Conservation (phyloP, 2,113 vertebrate species). For the Pungitius pungitius region DNA sequence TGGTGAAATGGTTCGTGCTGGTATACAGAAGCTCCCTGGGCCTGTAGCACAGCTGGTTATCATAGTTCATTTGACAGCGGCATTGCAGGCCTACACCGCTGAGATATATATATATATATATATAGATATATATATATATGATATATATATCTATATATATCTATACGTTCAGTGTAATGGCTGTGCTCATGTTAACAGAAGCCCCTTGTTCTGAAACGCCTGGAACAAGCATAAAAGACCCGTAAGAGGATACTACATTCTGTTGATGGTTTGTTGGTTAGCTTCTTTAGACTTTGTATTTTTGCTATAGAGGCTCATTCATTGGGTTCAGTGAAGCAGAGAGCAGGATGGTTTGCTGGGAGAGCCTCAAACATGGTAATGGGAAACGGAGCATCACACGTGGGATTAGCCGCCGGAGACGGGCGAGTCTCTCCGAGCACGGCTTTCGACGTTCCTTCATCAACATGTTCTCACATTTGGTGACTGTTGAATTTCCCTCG, state of each 20-base stretch:
- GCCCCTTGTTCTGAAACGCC: slow-evolving; percentile 12
- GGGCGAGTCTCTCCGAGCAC: background rate
- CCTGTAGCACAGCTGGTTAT: slow-evolving; percentile 42
- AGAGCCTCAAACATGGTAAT: slow-evolving; percentile 36
- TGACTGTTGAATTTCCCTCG: background rate
- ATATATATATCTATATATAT: no score
- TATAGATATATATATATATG: no score
- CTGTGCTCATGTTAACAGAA: slow-evolving; percentile 5
- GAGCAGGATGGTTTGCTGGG: slow-evolving; percentile 40
- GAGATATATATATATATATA: no score
- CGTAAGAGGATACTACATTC: slow-evolving; percentile 9
- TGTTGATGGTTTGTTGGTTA: slow-evolving; percentile 29
- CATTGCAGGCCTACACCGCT: background rate
- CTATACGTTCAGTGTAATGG: slow-evolving; percentile 5
- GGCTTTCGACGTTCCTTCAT: slow-evolving; percentile 10
- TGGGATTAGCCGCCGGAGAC: slow-evolving; percentile 45
- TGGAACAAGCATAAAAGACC: slow-evolving; percentile 33
- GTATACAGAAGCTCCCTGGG: slow-evolving; percentile 32
- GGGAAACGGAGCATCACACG: slow-evolving; percentile 45
- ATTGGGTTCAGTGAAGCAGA: slow-evolving; percentile 49
- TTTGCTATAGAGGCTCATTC: slow-evolving; percentile 22
- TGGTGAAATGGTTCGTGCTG: slow-evolving; percentile 59
- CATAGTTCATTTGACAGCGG: slow-evolving; percentile 40
- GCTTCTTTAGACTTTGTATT: slow-evolving; percentile 1
- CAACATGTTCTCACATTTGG: slow-evolving; percentile 2